Conservation (phyloP, 2,113 vertebrate species). For the Albula goreensis region DNA sequence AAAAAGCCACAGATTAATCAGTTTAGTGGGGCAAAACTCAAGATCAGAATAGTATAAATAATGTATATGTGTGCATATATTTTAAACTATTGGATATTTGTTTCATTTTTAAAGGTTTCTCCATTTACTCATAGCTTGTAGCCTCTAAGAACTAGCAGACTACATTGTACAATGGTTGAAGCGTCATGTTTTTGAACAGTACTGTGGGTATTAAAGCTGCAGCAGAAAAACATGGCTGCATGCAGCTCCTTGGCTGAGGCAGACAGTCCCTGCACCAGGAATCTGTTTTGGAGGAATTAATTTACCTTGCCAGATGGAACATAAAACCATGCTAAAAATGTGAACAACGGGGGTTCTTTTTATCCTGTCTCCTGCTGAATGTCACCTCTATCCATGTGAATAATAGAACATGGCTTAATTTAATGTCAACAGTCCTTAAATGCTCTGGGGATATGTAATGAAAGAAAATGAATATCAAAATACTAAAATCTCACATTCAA, state of each 20-base stretch:
- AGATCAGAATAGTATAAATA: too few species aligned
- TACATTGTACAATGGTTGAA: neutral
- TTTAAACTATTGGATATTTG: too few species aligned
- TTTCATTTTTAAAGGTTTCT: too few species aligned
- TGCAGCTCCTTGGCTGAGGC: neutral
- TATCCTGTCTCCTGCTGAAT: constrained; percentile 23
- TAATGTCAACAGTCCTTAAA: neutral
- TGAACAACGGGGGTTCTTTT: constrained; percentile 8
- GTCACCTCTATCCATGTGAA: neutral
- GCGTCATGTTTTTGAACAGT: constrained; percentile 1
- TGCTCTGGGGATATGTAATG: neutral
- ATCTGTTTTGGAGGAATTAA: neutral
- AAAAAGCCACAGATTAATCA: too few species aligned
- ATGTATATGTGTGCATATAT: too few species aligned
- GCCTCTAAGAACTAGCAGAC: neutral
- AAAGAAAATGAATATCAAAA: neutral
- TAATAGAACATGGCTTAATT: neutral
- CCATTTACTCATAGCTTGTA: too few species aligned
- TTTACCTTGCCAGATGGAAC: constrained; percentile 12
- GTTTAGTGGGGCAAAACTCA: too few species aligned
- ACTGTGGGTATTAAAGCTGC: neutral
- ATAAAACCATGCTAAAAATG: constrained; percentile 3
- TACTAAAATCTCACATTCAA: neutral
- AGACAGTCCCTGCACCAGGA: neutral
- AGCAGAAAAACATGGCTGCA: neutral